These are phyloP conservation scores for Scomber japonicus DNA, from an alignment of 2,113 vertebrate species.

Conservation along the genomic window DNA sequence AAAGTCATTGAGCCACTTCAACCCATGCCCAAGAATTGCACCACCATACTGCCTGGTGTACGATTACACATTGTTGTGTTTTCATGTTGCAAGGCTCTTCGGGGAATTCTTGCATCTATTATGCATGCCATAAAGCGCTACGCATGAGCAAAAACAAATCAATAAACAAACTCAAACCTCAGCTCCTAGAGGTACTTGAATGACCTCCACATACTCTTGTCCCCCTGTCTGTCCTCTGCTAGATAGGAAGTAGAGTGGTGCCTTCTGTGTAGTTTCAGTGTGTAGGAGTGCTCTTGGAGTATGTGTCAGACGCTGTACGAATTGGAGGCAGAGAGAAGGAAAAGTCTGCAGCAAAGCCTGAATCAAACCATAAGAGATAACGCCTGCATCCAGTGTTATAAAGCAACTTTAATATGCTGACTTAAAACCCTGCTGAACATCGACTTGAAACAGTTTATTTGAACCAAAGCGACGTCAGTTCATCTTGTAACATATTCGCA, in stretches of 20 bases:
- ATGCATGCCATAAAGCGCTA: constrained; percentile 37
- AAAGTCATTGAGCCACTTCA: not conserved
- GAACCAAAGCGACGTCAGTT: not conserved
- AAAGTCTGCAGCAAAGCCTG: constrained; percentile 51
- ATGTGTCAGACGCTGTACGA: constrained; percentile 62
- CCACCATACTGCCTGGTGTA: constrained; percentile 15
- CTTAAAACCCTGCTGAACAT: not conserved
- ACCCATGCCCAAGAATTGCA: not conserved
- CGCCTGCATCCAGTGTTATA: constrained; percentile 41
- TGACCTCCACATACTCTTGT: constrained; percentile 35
- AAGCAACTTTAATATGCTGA: not conserved
- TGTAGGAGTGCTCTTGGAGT: constrained; percentile 62
- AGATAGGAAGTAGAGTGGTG: constrained; percentile 40
- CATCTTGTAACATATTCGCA: too few relatives aligned
- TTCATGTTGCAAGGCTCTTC: constrained; percentile 18
- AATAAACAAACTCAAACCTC: constrained; percentile 16
- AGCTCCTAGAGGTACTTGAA: constrained; percentile 40
- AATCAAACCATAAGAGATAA: constrained; percentile 58
- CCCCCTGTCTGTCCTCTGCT: constrained; percentile 30
- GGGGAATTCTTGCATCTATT: constrained; percentile 35
- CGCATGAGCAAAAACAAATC: constrained; percentile 45
- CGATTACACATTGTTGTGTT: constrained; percentile 18
- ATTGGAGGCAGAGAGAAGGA: constrained; percentile 58
- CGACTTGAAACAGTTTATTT: not conserved
- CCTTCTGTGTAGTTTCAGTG: constrained; percentile 57